Evolutionary conservation across 2,888 invertebrate genomes (phyloP).

Genomic region (Papilio gigon): DNA sequence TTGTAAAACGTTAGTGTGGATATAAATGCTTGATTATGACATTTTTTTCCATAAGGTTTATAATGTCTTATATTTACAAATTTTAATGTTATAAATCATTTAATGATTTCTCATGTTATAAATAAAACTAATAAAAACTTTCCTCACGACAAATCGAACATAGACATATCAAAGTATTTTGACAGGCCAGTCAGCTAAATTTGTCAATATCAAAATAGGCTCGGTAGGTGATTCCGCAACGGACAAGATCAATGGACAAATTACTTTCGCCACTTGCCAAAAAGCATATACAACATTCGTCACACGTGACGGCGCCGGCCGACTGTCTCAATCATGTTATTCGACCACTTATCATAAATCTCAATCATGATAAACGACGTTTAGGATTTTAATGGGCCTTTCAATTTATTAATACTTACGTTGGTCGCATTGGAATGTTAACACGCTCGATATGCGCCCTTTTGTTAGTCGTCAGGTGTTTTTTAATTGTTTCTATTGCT

Average conservation of each 20-base stretch:
- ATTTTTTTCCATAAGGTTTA: background rate
- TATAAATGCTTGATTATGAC: too few relatives aligned
- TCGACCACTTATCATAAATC: constrained; percentile 75
- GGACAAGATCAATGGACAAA: constrained; percentile 36
- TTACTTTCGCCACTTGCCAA: constrained; percentile 42
- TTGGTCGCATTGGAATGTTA: constrained; percentile 52
- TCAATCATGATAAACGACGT: constrained; percentile 78
- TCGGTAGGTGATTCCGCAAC: constrained; percentile 30
- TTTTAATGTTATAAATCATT: background rate
- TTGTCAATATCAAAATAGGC: constrained; percentile 28
- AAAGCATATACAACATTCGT: constrained; percentile 35
- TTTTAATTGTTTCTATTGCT: constrained; percentile 42
- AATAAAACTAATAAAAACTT: constrained; percentile 7
- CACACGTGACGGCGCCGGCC: constrained; percentile 39
- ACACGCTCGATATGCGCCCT: constrained; percentile 41
- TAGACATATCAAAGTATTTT: constrained; percentile 33
- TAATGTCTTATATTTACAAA: background rate
- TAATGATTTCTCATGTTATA: background rate
- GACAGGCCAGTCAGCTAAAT: constrained; percentile 26
- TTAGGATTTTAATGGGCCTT: constrained; percentile 74
- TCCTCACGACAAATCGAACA: background rate
- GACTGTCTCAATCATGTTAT: constrained; percentile 68
- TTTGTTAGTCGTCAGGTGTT: constrained; percentile 40
- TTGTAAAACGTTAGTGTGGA: too few relatives aligned
- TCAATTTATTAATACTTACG: constrained; percentile 73